These are phyloP conservation scores for Lacanobia wlatinum DNA, from an alignment of 2,888 invertebrate species.

Conservation along the genomic window DNA sequence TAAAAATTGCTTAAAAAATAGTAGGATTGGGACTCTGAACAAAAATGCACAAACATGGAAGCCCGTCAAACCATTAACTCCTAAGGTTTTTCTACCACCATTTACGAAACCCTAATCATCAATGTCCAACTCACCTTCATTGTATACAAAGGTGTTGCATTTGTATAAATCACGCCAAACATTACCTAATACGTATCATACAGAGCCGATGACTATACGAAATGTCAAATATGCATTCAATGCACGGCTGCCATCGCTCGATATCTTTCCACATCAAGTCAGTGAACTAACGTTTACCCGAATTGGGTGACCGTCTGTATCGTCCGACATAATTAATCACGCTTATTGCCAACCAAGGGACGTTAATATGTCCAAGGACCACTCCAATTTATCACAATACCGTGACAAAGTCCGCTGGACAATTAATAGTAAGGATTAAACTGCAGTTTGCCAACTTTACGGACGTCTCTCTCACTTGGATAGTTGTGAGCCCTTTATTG, in stretches of 20 bases:
- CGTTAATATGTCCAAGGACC: constrained; percentile 85
- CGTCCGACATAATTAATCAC: constrained; percentile 86
- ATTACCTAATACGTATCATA: constrained; percentile 54
- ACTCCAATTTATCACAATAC: constrained; percentile 84
- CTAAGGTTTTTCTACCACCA: not conserved
- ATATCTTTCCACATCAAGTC: constrained; percentile 74
- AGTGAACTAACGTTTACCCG: constrained; percentile 84
- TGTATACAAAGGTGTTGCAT: constrained; percentile 42
- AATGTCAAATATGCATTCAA: constrained; percentile 65
- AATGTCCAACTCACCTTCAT: constrained; percentile 29
- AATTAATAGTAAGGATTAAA: constrained; percentile 80
- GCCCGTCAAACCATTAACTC: not conserved
- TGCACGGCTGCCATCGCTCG: constrained; percentile 57
- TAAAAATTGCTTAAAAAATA: too few species aligned
- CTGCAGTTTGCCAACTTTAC: constrained; percentile 68
- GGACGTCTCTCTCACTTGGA: constrained; percentile 36
- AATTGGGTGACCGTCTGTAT: constrained; percentile 81
- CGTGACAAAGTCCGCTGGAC: constrained; percentile 78
- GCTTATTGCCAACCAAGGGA: constrained; percentile 80
- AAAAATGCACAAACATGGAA: too few species aligned
- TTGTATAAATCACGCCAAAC: constrained; percentile 48
- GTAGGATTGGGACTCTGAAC: too few species aligned
- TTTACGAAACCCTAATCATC: constrained; percentile 12
- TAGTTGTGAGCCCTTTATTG: constrained; percentile 54
- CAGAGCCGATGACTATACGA: constrained; percentile 39